Percentiles rank a stretch among this genome's conserved stretches.
These are phyloP conservation scores for Nomada goodeniana DNA, from an alignment of 2,888 invertebrate species.

Conservation along the genomic window DNA sequence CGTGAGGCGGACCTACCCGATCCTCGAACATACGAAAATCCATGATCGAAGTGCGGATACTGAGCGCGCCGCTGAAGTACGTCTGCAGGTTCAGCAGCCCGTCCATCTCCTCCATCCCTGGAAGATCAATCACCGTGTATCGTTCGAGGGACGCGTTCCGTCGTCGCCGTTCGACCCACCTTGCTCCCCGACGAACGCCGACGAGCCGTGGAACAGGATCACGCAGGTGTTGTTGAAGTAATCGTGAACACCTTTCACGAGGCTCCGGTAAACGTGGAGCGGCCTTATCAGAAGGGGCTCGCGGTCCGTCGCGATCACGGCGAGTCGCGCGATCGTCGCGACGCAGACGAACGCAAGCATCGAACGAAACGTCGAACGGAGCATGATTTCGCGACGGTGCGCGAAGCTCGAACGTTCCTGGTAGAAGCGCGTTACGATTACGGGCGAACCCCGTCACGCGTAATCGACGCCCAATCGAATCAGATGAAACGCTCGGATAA, in stretches of 20 bases:
- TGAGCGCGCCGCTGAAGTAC: slow-evolving; percentile 70
- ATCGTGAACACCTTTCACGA: slow-evolving; percentile 77
- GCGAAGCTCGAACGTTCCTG: too few relatives aligned
- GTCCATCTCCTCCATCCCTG: slow-evolving; percentile 70
- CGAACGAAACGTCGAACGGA: too few relatives aligned
- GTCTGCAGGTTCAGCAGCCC: slow-evolving; percentile 69
- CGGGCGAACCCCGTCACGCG: not conserved
- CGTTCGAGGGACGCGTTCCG: not conserved
- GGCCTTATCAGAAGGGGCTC: slow-evolving; percentile 70
- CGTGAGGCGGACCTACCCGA: slow-evolving; percentile 57
- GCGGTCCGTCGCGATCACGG: not conserved
- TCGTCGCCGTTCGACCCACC: slow-evolving; percentile 64
- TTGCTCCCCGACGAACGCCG: slow-evolving; percentile 64
- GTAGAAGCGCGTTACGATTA: not conserved
- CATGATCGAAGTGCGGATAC: slow-evolving; percentile 77
- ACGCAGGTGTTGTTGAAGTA: slow-evolving; percentile 82
- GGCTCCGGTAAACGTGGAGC: slow-evolving; percentile 70
- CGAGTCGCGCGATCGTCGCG: not conserved
- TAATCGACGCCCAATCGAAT: not conserved
- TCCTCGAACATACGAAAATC: slow-evolving; percentile 76
- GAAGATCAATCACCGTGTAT: not conserved
- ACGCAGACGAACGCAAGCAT: not conserved
- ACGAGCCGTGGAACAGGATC: slow-evolving; percentile 76
- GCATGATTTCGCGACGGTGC: not conserved
- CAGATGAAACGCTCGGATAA: slow-evolving; percentile 9